Evolutionary conservation across 2,797 vertebrate species (phyloP), one percentile per base, ranked within the genome.

Genomic region (Microhierax caerulescens): DNA sequence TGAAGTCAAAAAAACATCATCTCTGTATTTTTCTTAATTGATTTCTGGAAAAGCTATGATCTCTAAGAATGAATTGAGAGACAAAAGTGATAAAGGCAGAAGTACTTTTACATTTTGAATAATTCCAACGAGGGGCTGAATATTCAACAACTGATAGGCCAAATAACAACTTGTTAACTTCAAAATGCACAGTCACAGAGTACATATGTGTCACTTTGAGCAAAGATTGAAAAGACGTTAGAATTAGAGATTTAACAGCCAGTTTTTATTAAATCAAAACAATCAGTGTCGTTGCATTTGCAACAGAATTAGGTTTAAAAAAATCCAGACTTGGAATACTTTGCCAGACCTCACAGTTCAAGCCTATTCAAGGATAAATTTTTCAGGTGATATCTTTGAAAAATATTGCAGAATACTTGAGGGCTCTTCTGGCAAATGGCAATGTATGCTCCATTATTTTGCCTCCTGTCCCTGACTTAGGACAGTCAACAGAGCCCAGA

Each of bases 151-250:
- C 85, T 96, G 96, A 96, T 97, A 96, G 97, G 93, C 94, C 95
- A 96, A 96, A 97, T 97, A 97, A 97, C 96, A 96, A 97, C 96
- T 86, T 97, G 96, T 97, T 97, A 97, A 95, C 92, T 97, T 97
- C 90, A 92, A 90, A 96, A 97, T 92, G 94, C 67, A n/a, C 93
- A 95, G 94, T 97, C 97, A 94, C 70, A 13, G 95, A 96, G 97
- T 95, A 93, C 24, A 6, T 95, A 67, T 47, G 86, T 96, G 97
- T 97, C 97, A 96, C 63, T 96, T 93, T 97, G 95, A 97, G 95
- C 80, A 91, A 95, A 96, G 95, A 97, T 94, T 97, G 95, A 97
- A 97, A 97, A 97, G 96, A 96, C 37, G 0, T 97, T 95, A 96
- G 94, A 97, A 97, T 97, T 96, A 97, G 86, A 96, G 94, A 96